Conservation (phyloP, 2,797 vertebrate species). For the Pantherophis alleghaniensis region DNA sequence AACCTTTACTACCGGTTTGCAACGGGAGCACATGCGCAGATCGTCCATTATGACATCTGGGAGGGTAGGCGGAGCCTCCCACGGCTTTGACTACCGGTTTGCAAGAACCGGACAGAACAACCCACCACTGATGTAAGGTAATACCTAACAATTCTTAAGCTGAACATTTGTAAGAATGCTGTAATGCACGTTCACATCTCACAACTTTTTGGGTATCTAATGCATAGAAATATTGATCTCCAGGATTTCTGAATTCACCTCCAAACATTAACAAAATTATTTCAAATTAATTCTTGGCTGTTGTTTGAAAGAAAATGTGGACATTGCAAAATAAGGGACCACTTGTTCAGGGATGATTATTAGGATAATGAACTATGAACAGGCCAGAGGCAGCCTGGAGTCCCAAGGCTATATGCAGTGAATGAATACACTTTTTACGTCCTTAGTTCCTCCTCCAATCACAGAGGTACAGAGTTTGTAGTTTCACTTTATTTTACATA, state of each 20-base stretch:
- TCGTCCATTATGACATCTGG: too few relatives aligned
- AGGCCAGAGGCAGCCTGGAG: background rate
- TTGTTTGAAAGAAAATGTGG: background rate
- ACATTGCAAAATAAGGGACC: background rate
- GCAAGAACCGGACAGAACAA: too few relatives aligned
- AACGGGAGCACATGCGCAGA: too few relatives aligned
- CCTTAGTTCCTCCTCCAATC: background rate
- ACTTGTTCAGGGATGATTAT: background rate
- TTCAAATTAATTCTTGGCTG: background rate
- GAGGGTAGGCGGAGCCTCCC: too few relatives aligned
- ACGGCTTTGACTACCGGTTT: too few relatives aligned
- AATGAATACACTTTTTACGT: background rate
- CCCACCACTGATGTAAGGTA: background rate
- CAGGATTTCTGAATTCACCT: background rate
- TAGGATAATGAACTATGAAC: background rate
- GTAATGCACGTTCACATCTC: background rate
- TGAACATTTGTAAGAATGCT: background rate
- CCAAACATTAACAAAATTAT: background rate
- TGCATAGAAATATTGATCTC: background rate
- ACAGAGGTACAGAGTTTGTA: background rate
- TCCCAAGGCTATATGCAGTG: background rate
- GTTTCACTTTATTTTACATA: background rate
- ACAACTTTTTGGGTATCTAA: background rate
- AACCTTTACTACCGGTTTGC: too few relatives aligned
- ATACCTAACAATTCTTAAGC: background rate